These are phyloP conservation scores for Glaucopsyche alexis DNA, from an alignment of 2,888 invertebrate species.

Conservation along the genomic window DNA sequence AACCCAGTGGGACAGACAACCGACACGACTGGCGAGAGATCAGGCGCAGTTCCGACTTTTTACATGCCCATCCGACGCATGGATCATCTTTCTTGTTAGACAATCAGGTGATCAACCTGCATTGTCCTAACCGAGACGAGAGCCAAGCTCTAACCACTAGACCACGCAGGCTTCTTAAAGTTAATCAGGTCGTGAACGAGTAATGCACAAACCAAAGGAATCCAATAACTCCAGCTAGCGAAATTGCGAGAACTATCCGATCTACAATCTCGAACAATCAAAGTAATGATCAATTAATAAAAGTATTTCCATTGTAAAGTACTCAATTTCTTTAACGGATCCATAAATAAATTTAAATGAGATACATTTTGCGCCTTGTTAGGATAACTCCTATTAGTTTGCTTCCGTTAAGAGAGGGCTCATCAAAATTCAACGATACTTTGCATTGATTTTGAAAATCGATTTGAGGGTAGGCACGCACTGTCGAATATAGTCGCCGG, in stretches of 20 bases:
- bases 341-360: slow-evolving; percentile 21
- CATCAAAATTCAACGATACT: slow-evolving; percentile 12
- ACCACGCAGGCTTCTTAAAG: too few relatives aligned
- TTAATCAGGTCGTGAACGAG: slow-evolving; percentile 22
- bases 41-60: too few relatives aligned
- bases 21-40: too few relatives aligned
- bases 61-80: too few relatives aligned
- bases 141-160: too few relatives aligned
- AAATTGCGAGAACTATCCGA: slow-evolving; percentile 33
- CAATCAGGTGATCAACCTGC: too few relatives aligned
- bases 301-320: slow-evolving; percentile 46
- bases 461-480: neutral
- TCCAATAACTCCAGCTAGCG: slow-evolving; percentile 33
- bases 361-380: neutral
- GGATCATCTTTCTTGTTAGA: too few relatives aligned
- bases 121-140: too few relatives aligned
- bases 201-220: slow-evolving; percentile 30
- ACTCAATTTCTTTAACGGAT: slow-evolving; percentile 30
- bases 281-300: slow-evolving; percentile 56
- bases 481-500: too few relatives aligned
- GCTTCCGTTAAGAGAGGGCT: neutral
- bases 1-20: too few relatives aligned
- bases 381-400: slow-evolving; percentile 6
- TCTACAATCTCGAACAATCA: slow-evolving; percentile 44
- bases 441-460: slow-evolving; percentile 4